Evolutionary conservation across 2,888 invertebrate genomes (phyloP), one percentile per base, ranked within the genome.

Genomic region (Neocrepidodera transversa): DNA sequence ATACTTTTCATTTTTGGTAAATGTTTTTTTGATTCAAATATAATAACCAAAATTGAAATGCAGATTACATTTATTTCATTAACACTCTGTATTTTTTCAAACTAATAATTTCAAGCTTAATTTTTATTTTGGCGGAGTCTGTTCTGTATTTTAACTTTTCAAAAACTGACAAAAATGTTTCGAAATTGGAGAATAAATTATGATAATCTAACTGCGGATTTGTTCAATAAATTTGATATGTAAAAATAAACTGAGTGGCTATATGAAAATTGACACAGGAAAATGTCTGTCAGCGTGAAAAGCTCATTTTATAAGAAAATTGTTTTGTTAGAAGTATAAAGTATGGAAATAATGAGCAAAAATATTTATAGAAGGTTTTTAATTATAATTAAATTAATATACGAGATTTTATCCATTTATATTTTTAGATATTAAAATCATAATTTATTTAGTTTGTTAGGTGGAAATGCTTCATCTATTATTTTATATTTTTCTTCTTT

Each of bases 171-270:
- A 17, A 38, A 38, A 30, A 48, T n/a, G n/a, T 48, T 30, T 32
- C 35, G 18, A 17, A 32, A 48, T 48, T 48, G 18, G 2, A 1
- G 17, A 32, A 13, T 48, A 48, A 43, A 48, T 32, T 48, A 48
- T 48, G 48, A 35, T 26, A 45, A 45, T 48, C 4, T 48, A 48
- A 32, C n/a, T 1, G 11, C 32, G 10, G 13, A 23, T 13, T 23
- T 23, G 6, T 13, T 40, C 13, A 16, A 48, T 48, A 48, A 48
- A 48, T 48, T 48, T 35, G 7, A 2, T 32, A 10, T 26, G 18
- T 35, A 48, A 48, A 48, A 48, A 48, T 48, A 48, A 48, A 48
- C 48, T 2, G 2, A 10, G 1, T 11, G 14, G 26, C 2, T 28
- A 28, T 28, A 28, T 2, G 40, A 16, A n/a, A 17, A 8, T 45